Percentiles rank a stretch among this genome's conserved stretches.
These are phyloP conservation scores for Dilophus febrilis DNA, from an alignment of 2,888 invertebrate genomes.

Conservation along the genomic window DNA sequence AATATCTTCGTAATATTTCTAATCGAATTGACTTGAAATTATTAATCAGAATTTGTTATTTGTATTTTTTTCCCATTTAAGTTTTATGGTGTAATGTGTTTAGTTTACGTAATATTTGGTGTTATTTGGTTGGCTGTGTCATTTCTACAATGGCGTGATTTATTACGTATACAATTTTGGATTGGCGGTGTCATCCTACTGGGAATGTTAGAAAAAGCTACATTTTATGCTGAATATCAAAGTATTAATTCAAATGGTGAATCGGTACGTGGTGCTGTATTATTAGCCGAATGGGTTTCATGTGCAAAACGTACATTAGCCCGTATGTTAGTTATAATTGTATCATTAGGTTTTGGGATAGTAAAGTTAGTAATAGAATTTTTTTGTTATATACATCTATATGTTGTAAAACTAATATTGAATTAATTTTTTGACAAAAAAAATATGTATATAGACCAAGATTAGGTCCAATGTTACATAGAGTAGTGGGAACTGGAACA, in stretches of 20 bases:
- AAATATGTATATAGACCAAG: slow-evolving; percentile 50
- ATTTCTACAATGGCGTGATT: slow-evolving; percentile 76
- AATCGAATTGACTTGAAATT: no score
- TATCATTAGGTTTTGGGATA: slow-evolving; percentile 88
- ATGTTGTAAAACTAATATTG: no score
- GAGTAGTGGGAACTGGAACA: slow-evolving; percentile 68
- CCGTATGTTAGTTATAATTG: slow-evolving; percentile 84
- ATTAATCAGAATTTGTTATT: no score
- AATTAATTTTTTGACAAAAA: neutral
- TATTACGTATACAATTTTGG: slow-evolving; percentile 89
- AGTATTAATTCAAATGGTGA: slow-evolving; percentile 52
- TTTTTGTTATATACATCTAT: slow-evolving; percentile 1
- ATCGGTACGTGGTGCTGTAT: slow-evolving; percentile 50
- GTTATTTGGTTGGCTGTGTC: slow-evolving; percentile 68
- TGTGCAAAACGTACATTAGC: slow-evolving; percentile 82
- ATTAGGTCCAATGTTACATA: slow-evolving; percentile 72
- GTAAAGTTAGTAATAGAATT: slow-evolving; percentile 52
- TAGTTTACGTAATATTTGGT: slow-evolving; percentile 69
- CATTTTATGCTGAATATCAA: slow-evolving; percentile 79
- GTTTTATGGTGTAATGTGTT: slow-evolving; percentile 85
- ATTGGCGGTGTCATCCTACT: slow-evolving; percentile 80
- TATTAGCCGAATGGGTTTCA: slow-evolving; percentile 81
- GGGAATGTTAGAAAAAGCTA: slow-evolving; percentile 75
- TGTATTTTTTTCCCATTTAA: no score
- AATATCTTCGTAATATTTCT: no score